Evolutionary conservation across 2,888 invertebrate genomes (phyloP), one percentile per base, ranked within the genome.

Genomic region (Drosophila subsilvestris): DNA sequence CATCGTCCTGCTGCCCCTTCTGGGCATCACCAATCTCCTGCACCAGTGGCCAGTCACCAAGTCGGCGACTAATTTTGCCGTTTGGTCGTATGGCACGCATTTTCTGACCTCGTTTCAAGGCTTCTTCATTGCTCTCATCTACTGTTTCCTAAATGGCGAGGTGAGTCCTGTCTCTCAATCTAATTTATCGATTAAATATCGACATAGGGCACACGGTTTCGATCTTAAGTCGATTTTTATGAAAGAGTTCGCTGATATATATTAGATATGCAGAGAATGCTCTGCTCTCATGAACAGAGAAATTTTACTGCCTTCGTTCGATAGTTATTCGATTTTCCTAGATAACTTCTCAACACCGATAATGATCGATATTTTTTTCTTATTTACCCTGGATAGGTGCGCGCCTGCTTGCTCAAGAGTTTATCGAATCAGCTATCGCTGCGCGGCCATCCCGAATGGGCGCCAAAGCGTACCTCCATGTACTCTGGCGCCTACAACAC

Each of bases 41-140:
- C 95, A 95, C 86, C 95, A 97, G 93, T 93, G 95, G 29, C 94
- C 95, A 63, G 95, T 95, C 1, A 94, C 96, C 0, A 90, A 96
- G 56, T 93, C 94, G 4, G 94, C 94, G 0, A 95, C 94, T 93
- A 94, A 94, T 76, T 97, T 97, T 76, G 96, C 95, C 0, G 76
- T 95, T 0, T 97, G 97, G 97, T 95, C 96, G 2, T 97, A 96
- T 91, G 92, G 93, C 14, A 95, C 96, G 0, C 95, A 97, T 89
- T 96, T 96, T 88, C 93, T 97, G 53, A 94, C 95, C n/a, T 96
- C 97, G 0, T 97, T 97, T 90, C 97, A 97, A 92, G 97, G 97
- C 37, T 94, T 96, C 79, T 95, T 97, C 90, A 95, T 97, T 53
- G 95, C 96, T 0, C 93, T 95, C 10, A 93, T 97, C 51, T 97